Evolutionary conservation across 2,113 vertebrate species (phyloP), one percentile per base, ranked within the genome.

Genomic region (Naja naja): DNA sequence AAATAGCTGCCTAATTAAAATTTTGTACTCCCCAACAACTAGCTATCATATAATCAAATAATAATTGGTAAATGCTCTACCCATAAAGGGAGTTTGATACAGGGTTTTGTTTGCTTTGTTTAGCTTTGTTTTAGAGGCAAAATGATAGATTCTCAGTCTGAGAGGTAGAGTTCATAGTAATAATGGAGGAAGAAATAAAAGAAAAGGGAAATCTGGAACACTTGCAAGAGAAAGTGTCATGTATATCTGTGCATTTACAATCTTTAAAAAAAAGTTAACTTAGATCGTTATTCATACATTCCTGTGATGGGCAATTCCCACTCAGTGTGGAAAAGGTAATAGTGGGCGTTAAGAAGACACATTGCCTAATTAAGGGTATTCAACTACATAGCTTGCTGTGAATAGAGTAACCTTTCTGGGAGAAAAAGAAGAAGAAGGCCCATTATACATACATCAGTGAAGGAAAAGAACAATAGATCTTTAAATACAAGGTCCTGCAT

Each of bases 401-500:
- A 97, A 93, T 56, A 94, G 45, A 49, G n/a, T 92, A 94, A 91
- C 4, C 60, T 96, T 96, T 95, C 85, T 92, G 2, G 0, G 81
- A 58, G 89, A 96, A 96, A 96, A 96, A 93, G n/a, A 94, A 30
- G 25, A 56, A 23, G 20, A 1, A 94, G 53, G 95, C 4, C 27
- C 58, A 88, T 93, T 95, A 69, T 94, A 55, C 87, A 90, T 52
- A 56, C 90, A 90, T 88, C 43, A 49, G 5, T 30, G 55, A 9
- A 94, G 53, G 95, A 92, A 93, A 0, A 87, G 92, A 96, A 95
- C 93, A 93, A 96, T 94, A 96, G n/a, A 87, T 60, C 53, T 92
- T 96, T 96, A 95, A 97, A 91, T 93, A 95, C 69, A 96, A 93
- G 55, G 30, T 91, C 95, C 93, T 93, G 60, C 11, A 91, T 94